A percentile compares a stretch with the other conserved stretches of the same genome.
These are phyloP conservation scores for Stenodema calcarata DNA, from an alignment of 2,888 invertebrate species.

Conservation along the genomic window DNA sequence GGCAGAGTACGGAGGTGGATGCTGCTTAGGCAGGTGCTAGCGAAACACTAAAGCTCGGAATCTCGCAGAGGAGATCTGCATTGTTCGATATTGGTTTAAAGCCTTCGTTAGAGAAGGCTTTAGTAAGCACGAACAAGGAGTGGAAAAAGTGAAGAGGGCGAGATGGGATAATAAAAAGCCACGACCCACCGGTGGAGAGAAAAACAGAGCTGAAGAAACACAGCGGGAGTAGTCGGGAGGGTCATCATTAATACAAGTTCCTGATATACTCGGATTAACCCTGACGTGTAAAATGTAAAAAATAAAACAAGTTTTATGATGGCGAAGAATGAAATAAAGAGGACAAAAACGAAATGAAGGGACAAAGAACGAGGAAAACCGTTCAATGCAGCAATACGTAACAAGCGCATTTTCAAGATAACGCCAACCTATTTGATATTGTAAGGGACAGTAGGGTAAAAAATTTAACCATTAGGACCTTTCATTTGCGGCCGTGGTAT, in stretches of 20 bases:
- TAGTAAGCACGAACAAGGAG: background rate
- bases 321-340: too few species aligned
- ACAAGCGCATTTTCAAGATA: too few species aligned
- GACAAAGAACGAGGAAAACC: too few species aligned
- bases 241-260: background rate
- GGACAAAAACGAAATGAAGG: too few species aligned
- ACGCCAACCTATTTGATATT: too few species aligned
- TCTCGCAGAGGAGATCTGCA: background rate
- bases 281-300: too few species aligned
- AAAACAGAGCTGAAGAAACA: background rate
- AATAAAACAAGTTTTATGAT: too few species aligned
- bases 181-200: background rate
- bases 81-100: constrained; percentile 26
- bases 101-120: constrained; percentile 18
- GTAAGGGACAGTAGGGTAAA: too few species aligned
- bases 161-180: background rate
- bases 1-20: background rate
- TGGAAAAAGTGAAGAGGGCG: background rate
- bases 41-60: background rate
- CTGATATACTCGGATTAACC: too few species aligned
- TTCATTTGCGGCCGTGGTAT: too few species aligned
- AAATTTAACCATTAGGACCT: too few species aligned
- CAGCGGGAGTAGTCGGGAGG: background rate
- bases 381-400: too few species aligned
- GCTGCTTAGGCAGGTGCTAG: background rate